phyloP scores from a whole-genome alignment of 2,113 vertebrate species.

The Gallinago undulata region DNA sequence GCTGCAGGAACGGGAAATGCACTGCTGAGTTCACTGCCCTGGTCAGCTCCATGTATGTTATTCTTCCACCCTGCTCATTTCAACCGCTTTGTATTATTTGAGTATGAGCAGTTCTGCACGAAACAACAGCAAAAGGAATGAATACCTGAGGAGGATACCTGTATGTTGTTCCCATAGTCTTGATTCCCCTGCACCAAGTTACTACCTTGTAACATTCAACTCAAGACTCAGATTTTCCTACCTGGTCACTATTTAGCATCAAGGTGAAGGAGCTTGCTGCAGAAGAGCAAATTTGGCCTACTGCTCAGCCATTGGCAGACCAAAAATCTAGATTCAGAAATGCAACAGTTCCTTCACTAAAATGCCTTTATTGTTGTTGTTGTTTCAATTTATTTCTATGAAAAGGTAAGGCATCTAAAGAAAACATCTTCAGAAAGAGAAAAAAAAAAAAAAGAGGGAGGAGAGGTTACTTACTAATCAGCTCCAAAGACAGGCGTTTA shows the following conservation, averaged over 20 bases:
- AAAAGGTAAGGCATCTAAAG: neutral
- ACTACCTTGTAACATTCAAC: neutral
- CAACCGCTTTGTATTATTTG: neutral
- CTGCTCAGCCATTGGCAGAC: neutral
- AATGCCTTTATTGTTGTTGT: neutral
- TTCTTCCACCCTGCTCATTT: neutral
- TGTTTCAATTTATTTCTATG: neutral
- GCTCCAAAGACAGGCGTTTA: neutral
- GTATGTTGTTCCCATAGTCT: neutral
- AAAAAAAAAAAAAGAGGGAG: too few relatives aligned
- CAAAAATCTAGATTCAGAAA: neutral
- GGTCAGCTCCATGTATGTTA: neutral
- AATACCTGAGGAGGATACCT: neutral
- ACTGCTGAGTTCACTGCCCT: neutral
- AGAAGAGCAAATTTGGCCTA: neutral
- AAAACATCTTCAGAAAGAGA: neutral
- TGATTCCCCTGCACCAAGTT: neutral
- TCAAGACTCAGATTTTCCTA: neutral
- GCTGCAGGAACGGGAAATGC: neutral
- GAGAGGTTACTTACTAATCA: neutral
- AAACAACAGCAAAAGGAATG: neutral
- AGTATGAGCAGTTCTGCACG: neutral
- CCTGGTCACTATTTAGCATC: rapidly evolving
- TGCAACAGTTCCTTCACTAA: neutral
- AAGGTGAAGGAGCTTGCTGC: neutral